Base-by-base conservation (phyloP, 2,888 invertebrate species). In the Phania funesta region DNA sequence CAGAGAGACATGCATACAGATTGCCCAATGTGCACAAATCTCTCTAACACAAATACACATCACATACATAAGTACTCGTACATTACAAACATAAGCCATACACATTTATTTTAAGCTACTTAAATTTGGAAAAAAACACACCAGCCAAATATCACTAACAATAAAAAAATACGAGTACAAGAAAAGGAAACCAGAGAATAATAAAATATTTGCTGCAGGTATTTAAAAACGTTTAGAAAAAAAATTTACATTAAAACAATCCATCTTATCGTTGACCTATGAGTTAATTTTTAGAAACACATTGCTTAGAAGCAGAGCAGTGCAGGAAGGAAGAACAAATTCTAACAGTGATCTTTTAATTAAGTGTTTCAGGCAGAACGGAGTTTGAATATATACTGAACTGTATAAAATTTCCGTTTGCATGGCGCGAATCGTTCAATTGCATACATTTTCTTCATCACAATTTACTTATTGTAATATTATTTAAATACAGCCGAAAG, bases 51-150 rank as follows among this genome's bases (percentile, higher is more conserved):
- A 52, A 2, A n/a, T 11, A 18, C 22, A 44, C 24, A 46, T 29
- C 35, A 38, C 20, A 20, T 48, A 13, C 0, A 46, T n/a, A 26
- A 26, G 50, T 52, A 3, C 26, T 24, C 16, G 13, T 16, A 56
- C 20, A 35, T 4, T n/a, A n/a, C n/a, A n/a, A n/a, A n/a, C n/a
- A n/a, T n/a, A n/a, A n/a, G n/a, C n/a, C n/a, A 32, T 3, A 26
- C 11, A 54, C 22, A 62, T 35, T 41, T 62, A 48, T 56, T 29
- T 50, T 32, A 76, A 76, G 75, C 75, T 76, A 50, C 75, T 67
- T 67, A 67, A 58, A 38, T 20, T 65, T 46, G 3, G 13, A 62
- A 62, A 41, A n/a, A 71, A 35, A n/a, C 20, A 48, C 8, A 24
- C 1, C 24, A 46, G 41, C 54, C 16, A 44, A 44, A 44, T 2